phyloP scores from a whole-genome alignment of 2,888 invertebrate genomes.

The Oxytorus armatus region DNA sequence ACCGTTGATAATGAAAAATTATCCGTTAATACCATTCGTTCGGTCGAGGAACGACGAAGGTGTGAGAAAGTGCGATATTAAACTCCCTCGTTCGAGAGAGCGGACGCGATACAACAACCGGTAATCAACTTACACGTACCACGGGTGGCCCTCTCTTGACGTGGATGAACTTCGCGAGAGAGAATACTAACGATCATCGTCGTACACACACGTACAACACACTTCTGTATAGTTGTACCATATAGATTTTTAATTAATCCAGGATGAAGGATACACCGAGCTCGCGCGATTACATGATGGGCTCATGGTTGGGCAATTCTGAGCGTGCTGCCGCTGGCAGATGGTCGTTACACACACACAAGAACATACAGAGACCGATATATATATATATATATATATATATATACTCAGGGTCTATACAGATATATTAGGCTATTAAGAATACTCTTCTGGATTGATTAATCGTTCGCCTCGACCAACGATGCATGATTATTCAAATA shows the following conservation, averaged over 20 bases:
- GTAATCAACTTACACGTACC: conserved; percentile 54
- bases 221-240: not conserved
- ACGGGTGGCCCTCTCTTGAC: conserved; percentile 57
- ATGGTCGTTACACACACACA: conserved; percentile 56
- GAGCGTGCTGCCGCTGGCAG: conserved; percentile 62
- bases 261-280: conserved; percentile 52
- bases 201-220: not conserved
- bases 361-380: not conserved
- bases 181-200: conserved; percentile 40
- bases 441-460: conserved; percentile 74
- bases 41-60: conserved; percentile 37
- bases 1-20: too few relatives aligned
- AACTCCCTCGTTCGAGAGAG: conserved; percentile 39
- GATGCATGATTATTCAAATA: conserved; percentile 76
- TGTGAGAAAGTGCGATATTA: conserved; percentile 60
- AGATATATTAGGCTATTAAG: conserved; percentile 58
- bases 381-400: not conserved
- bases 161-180: conserved; percentile 25
- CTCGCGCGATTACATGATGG: conserved; percentile 55
- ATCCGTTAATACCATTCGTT: not conserved
- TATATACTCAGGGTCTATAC: not conserved
- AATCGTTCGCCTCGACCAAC: conserved; percentile 74
- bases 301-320: conserved; percentile 63
- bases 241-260: conserved; percentile 66
- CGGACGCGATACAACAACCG: conserved; percentile 44